These are phyloP conservation scores for Chionis minor DNA, from an alignment of 2,113 vertebrate species.

Conservation along the genomic window DNA sequence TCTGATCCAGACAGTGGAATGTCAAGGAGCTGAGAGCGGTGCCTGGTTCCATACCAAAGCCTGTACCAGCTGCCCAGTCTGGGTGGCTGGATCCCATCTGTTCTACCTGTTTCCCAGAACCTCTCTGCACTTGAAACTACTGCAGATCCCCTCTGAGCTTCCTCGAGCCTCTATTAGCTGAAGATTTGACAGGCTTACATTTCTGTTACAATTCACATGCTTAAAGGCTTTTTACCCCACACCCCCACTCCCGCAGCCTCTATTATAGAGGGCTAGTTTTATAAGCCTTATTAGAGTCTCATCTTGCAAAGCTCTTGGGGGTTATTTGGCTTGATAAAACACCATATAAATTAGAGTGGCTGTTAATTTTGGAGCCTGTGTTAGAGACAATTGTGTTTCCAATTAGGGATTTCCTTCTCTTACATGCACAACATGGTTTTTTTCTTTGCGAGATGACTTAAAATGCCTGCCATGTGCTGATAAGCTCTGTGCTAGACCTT, in stretches of 20 bases:
- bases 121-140: not conserved
- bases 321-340: conserved; percentile 52
- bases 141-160: not conserved
- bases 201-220: not conserved
- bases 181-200: not conserved
- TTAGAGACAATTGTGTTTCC: conserved; percentile 23
- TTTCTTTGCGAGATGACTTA: conserved; percentile 17
- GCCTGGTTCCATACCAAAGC: not conserved
- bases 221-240: not conserved
- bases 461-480: conserved; percentile 46
- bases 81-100: not conserved
- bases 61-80: not conserved
- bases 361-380: conserved; percentile 54
- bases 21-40: not conserved
- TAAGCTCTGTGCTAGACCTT: conserved; percentile 28
- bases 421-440: not conserved
- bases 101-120: not conserved
- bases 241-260: not conserved
- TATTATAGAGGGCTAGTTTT: not conserved
- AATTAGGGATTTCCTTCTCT: conserved; percentile 50
- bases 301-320: conserved; percentile 23
- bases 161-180: not conserved
- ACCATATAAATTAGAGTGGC: conserved; percentile 44
- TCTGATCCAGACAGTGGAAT: not conserved
- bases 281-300: conserved; percentile 33